Conservation (phyloP, 2,113 vertebrate genomes). For the Syrmaticus mikado region DNA sequence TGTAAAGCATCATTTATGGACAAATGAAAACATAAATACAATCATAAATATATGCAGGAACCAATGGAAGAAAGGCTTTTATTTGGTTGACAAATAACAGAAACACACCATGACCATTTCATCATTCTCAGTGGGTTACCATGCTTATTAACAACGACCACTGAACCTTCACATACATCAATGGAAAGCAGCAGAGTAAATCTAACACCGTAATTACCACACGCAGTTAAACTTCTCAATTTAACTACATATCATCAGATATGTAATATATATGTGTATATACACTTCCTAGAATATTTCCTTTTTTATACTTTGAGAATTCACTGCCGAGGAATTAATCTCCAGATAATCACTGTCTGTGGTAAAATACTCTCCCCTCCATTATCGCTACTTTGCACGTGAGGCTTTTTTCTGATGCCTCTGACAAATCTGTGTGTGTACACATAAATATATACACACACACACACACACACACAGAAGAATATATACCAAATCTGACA, state of each 20-base stretch:
- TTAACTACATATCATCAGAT: neutral
- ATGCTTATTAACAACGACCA: neutral
- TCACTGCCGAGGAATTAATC: neutral
- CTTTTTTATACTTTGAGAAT: neutral
- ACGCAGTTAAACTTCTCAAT: neutral
- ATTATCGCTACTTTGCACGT: neutral
- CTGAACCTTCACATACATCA: neutral
- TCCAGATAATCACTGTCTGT: accelerated
- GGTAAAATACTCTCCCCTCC: neutral
- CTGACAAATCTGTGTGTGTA: too few relatives aligned
- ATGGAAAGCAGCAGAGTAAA: neutral
- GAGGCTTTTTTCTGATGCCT: neutral
- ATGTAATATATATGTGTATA: too few relatives aligned
- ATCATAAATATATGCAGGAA: neutral
- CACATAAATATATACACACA: neutral
- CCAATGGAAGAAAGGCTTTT: neutral
- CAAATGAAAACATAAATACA: neutral
- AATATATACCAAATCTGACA: neutral
- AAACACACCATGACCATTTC: neutral
- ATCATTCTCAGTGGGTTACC: neutral
- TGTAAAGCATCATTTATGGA: neutral
- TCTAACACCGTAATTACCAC: neutral
- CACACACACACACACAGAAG: neutral
- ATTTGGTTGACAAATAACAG: neutral
- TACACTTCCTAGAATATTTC: neutral